Base-by-base conservation (phyloP, 2,888 invertebrate species). In the Pyrochroa serraticornis region DNA sequence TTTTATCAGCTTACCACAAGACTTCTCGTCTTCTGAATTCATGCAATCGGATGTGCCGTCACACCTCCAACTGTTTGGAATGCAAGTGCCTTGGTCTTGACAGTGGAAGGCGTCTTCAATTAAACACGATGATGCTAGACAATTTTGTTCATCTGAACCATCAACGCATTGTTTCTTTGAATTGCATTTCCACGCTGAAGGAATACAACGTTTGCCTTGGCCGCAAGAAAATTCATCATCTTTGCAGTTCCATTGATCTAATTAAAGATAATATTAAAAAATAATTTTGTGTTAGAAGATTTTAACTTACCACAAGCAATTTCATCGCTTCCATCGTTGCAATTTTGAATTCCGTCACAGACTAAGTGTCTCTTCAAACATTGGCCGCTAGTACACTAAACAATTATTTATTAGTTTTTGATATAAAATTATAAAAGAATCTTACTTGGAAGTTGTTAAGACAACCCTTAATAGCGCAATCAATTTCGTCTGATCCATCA, bases 291-390 rank as follows among this genome's bases (percentile, higher is more conserved):
- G 8, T 46, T 38, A 34, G 7, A 7, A 22, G 22, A 7, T 13
- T 32, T 14, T 8, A 38, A 77, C 79, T 77, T 76, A 82, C 82
- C 79, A 70, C 86, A 86, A 55, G 81, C 76, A 6, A 72, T 67
- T 76, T 87, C 87, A 70, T 87, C 87, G 60, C 82, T 83, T 32
- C 84, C 83, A 69, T 87, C 86, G 42, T 82, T 80, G 67, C 87
- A 87, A 64, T 87, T 85, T 3, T 80, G 72, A 50, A 86, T 84
- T 10, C 84, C 85, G 72, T 87, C 85, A 68, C 87, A 87, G 0
- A 86, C 86, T 7, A 84, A 75, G 66, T 85, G 80, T 45, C 85
- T 75, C 64, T 82, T 84, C 31, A 87, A 77, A 63, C 87, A 87
- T 62, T 84, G 83, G 0, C 85, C 84, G 66, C 79, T 84, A 3